Evolutionary conservation across 2,113 vertebrate species (phyloP), one percentile per base, ranked within the genome.

Genomic region (Paracanthobrama guichenoti): DNA sequence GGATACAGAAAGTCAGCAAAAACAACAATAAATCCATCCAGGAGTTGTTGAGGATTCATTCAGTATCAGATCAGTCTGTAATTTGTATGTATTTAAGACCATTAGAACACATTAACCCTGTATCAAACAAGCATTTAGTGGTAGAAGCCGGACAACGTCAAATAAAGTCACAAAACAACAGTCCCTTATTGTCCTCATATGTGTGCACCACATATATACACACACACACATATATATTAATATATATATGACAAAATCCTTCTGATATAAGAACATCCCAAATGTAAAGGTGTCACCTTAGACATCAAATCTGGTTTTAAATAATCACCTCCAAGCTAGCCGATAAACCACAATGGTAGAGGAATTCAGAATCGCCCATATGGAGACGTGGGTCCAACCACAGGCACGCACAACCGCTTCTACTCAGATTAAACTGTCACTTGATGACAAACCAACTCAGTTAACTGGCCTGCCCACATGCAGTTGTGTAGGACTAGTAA

Each of bases 11-110:
- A 59, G 31, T 46, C 53, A 59, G 83, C 83, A 84, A 44, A 79
- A 84, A 84, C 60, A 84, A 77, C 62, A 77, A 84, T 84, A 84
- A 67, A 84, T 53, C 72, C 39, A 53, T 53, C 59, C 39, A 66
- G 8, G 35, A 26, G 53, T 55, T 55, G 53, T 22, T 55, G 53
- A 57, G 50, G 31, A 59, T 59, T 39, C 35, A 6, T 42, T 57
- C 12, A 24, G 22, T 59, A 60, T 60, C 53, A 55, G 53, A 55
- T 57, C 18, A 22, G n/a, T 46, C 11, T 14, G 18, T 42, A 46
- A 24, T 60, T 42, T 77, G 2, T 59, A 16, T 77, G 31, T 1
- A 53, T 22, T 28, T 53, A 59, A 31, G 55, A 76, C 22, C 26
- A 55, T 39, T 39, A 7, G 39, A 7, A 55, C 31, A 22, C 72